Base-by-base conservation (phyloP, 1,140 invertebrate species). In the Temnothorax longispinosus region DNA sequence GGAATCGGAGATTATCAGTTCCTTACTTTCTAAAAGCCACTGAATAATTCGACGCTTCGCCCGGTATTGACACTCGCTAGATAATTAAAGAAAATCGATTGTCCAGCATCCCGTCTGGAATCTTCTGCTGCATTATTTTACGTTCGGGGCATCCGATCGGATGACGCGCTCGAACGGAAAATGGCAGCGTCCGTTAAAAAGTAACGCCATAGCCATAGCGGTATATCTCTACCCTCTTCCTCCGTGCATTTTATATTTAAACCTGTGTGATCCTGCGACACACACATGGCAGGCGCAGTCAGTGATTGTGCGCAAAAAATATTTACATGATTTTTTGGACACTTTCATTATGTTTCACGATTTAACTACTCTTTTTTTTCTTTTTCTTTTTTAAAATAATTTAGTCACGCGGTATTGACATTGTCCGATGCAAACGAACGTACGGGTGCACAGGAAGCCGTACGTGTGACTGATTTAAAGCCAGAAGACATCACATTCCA, bases 131-230 rank as follows among this genome's bases (percentile, higher is more conserved):
- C 69, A 86, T 62, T 64, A 89, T 89, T 87, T 86, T 62, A 47
- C 38, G 54, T 76, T 50, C 15, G 44, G 50, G n/a, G 52, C 52
- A 8, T 52, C 56, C 32, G 5, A 62, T 58, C n/a, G 72, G 44
- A n/a, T 56, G 74, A 56, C 27, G 52, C 38, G 56, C 52, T 85
- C 50, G 76, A 41, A 85, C 21, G 62, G 62, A 90, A 52, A 90
- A 86, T 78, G 65, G 82, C 72, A 86, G 54, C 65, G 71, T 84
- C 88, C 90, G 54, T 92, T 92, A 91, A 87, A 89, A 90, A 85
- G 10, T 77, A 69, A 64, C 60, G 32, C 8, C 44, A 76, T 54
- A 71, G 32, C 8, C 44, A 76, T 54, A 71, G 88, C 64, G 62
- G 27, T 54, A 62, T 27, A 21, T 15, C 18, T 54, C 5, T 11